phyloP scores from a whole-genome alignment of 1,140 invertebrate genomes.

The Latrodectus geometricus region DNA sequence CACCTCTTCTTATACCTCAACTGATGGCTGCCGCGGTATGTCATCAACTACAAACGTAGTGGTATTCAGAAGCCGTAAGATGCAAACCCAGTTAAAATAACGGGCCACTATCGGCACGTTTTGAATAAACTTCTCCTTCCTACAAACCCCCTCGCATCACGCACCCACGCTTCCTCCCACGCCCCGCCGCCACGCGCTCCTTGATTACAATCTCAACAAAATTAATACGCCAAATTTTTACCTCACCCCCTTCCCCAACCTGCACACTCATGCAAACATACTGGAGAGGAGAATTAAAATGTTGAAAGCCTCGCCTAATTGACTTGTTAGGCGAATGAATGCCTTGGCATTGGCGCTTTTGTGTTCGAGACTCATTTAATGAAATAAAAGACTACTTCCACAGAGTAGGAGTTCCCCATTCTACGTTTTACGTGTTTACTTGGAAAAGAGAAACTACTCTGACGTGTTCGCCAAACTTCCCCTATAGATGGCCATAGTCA shows the following conservation, averaged over 20 bases:
- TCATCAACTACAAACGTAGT: constrained; percentile 51
- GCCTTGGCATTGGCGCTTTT: constrained; percentile 55
- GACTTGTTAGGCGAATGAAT: constrained; percentile 60
- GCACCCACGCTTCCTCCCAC: not conserved
- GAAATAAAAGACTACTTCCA: constrained; percentile 45
- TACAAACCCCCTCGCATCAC: not conserved
- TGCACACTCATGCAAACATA: not conserved
- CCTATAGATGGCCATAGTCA: no score
- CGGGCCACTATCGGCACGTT: constrained; percentile 56
- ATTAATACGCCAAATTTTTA: constrained; percentile 62
- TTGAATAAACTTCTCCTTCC: constrained; percentile 46
- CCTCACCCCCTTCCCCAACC: not conserved
- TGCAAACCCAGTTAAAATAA: constrained; percentile 59
- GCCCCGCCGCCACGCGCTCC: constrained; percentile 20
- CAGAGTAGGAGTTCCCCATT: not conserved
- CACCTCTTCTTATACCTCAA: constrained; percentile 8
- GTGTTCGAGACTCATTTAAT: constrained; percentile 32
- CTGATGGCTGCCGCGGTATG: constrained; percentile 48
- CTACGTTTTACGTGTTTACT: not conserved
- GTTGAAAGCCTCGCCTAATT: constrained; percentile 60
- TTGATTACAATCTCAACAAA: constrained; percentile 62
- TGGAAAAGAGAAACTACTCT: not conserved
- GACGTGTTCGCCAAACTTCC: no score
- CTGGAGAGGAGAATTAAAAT: constrained; percentile 49
- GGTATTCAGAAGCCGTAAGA: constrained; percentile 47